A percentile compares a stretch with the other conserved stretches of the same genome.
phyloP scores from a whole-genome alignment of 30 jellyfish, hydroid and myxozoan genomes.

The Chrysaora quinquecirrha region DNA sequence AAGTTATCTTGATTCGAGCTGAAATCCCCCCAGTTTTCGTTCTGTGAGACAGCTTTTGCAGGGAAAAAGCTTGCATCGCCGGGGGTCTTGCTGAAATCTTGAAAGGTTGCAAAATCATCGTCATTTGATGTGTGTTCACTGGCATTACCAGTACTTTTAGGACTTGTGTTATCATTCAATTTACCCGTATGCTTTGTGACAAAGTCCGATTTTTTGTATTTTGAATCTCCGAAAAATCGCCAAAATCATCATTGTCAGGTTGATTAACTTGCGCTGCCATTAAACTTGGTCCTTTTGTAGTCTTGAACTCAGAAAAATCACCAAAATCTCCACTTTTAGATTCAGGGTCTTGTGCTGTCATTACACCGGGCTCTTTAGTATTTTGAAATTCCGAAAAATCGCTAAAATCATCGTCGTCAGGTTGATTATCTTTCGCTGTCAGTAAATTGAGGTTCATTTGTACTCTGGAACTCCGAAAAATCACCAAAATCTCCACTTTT shows the following conservation, averaged over 20 bases:
- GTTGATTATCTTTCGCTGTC: no score
- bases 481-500: no score
- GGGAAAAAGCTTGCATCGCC: neutral
- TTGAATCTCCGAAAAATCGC: neutral
- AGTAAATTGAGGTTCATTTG: no score
- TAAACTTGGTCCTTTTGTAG: no score
- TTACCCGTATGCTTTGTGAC: neutral
- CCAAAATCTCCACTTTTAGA: neutral
- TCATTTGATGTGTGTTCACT: neutral
- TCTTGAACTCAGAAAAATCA: neutral
- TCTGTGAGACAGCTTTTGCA: no score
- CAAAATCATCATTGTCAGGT: constrained; percentile 6
- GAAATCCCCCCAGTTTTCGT: constrained; percentile 8
- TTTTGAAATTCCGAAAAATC: no score
- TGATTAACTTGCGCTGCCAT: no score
- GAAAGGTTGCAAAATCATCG: neutral
- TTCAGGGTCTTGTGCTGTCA: no score
- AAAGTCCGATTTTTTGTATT: neutral
- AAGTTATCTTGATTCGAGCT: neutral
- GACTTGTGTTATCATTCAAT: neutral
- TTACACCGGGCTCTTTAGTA: no score
- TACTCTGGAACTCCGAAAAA: no score
- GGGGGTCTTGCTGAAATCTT: neutral
- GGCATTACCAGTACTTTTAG: neutral
- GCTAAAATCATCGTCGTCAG: no score